Base-by-base conservation (phyloP, 2,113 vertebrate species). In the Proterorhinus semilunaris region DNA sequence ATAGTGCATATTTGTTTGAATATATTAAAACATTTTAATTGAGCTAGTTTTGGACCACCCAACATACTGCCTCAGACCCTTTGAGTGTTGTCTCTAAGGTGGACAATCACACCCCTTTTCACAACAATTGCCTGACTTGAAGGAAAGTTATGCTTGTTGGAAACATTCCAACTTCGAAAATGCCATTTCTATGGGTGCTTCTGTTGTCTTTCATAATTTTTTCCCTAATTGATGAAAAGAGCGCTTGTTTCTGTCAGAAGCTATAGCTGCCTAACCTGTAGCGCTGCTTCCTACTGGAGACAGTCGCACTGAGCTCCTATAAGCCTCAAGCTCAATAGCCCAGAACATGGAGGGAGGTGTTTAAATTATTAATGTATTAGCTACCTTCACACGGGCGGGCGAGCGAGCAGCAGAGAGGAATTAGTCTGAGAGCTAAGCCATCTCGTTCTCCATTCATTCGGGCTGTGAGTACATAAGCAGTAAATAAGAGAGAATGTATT, bases 301-400 rank as follows among this genome's bases (percentile, higher is more conserved):
- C 17, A 36, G 46, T 7, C 21, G 45, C 43, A 68, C 44, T 58
- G 57, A 70, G 42, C 69, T 58, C 77, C 78, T 78, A 58, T 78
- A 36, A 62, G 54, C 76, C 75, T n/a, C 42, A 62, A 13, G 58
- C 51, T 74, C 74, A 58, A 81, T 53, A 71, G 52, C 47, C 70
- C 43, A 74, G 70, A 77, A 83, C 67, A 66, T 47, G 42, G 49
- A 61, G 65, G 57, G 70, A 53, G 51, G 53, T 45, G 53, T 76
- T 75, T 86, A 48, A 84, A 89, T 84, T 83, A 84, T 89, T 85
- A 54, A 88, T 78, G 79, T 52, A 68, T 72, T 75, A 69, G 71
- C 62, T 80, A 72, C 83, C 65, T 82, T 82, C 75, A 78, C 62
- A 69, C 76, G 67, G 65, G 53, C 76, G 68, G 62, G 58, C 48